Evolutionary conservation across 2,797 vertebrate genomes (phyloP), one percentile per base, ranked within the genome.

Genomic region (Platalea minor): DNA sequence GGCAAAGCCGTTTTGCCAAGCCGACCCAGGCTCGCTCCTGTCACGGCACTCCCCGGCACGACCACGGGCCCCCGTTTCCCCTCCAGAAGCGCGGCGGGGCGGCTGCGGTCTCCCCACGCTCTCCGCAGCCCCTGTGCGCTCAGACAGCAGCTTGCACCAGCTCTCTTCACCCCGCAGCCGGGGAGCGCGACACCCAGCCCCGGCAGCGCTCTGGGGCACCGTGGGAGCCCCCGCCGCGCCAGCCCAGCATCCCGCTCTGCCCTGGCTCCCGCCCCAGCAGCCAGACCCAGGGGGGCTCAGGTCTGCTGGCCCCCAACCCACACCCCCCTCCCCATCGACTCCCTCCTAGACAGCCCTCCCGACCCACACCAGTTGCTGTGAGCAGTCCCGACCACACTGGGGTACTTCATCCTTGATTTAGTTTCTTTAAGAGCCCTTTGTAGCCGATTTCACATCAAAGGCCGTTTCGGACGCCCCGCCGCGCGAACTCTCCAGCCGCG

Each of bases 41-140:
- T 45, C 51, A 50, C 17, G 5, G 10, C 6, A 13, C 26, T 70
- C 39, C 70, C 54, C 28, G 37, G 51, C 39, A 54, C 0, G 7
- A 25, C 48, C n/a, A 16, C 0, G 0, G 23, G 4, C 6, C 4
- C n/a, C 14, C 17, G 5, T 5, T 28, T 48, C 19, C 51, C 19
- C 33, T 39, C 56, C 51, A 11, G 25, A 33, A 86, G 37, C 2
- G 2, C 3, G 0, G 5, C 5, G 16, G 41, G 29, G 57, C 33
- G n/a, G 24, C 24, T 2, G 8, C 2, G 2, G 26, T 43, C 37
- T 24, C 51, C 29, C 25, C 51, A 50, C 4, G 4, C 8, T 13
- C 33, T 43, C 50, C 1, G 1, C 50, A 26, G 29, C n/a, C n/a
- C 33, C 43, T 2, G 2, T 8, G 6, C 11, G 1, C 79, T 70